These are phyloP conservation scores for Alcedo atthis DNA, from an alignment of 2,797 vertebrate species.

Conservation along the genomic window DNA sequence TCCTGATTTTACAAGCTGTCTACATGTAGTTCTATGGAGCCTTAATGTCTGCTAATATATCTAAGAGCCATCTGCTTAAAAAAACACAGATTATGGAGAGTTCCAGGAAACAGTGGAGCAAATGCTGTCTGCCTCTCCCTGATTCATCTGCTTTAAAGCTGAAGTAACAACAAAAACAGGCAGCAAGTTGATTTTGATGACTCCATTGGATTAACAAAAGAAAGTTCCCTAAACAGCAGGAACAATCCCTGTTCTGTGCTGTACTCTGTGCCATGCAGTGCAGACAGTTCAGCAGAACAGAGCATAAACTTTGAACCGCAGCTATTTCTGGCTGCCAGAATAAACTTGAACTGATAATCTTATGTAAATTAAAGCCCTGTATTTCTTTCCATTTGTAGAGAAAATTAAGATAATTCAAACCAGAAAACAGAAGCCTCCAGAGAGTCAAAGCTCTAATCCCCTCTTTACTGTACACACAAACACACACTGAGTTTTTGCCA, in stretches of 20 bases:
- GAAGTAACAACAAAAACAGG: neutral
- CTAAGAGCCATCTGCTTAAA: neutral
- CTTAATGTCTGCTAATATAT: neutral
- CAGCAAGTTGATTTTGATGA: neutral
- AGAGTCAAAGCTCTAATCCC: neutral
- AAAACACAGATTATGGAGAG: neutral
- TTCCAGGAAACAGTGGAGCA: neutral
- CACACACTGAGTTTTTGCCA: neutral
- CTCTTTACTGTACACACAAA: neutral
- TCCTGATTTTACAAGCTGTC: neutral
- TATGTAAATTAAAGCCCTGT: neutral
- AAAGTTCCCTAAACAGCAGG: neutral
- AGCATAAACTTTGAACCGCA: neutral
- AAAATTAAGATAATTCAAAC: neutral
- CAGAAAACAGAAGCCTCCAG: neutral
- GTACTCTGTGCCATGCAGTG: neutral
- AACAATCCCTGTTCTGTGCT: neutral
- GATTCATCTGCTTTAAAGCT: neutral
- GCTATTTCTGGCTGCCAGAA: neutral
- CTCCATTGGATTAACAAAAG: neutral
- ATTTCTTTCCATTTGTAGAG: neutral
- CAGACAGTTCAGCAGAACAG: neutral
- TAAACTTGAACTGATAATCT: neutral
- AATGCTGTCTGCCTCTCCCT: neutral
- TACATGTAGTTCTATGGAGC: neutral